Conservation (phyloP, 2,888 invertebrate genomes). For the Clunio marinus region DNA sequence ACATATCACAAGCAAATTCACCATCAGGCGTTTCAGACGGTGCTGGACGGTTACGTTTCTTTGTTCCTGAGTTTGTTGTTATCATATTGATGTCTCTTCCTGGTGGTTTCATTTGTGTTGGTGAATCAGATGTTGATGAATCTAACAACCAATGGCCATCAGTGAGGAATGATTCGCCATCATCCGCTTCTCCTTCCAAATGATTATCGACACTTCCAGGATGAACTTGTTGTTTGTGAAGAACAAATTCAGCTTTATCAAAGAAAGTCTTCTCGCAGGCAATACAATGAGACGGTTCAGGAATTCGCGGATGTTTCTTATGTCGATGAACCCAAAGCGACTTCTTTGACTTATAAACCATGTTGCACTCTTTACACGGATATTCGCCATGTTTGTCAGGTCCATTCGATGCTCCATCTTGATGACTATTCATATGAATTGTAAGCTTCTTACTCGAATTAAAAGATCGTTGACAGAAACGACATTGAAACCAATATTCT, state of each 20-base stretch:
- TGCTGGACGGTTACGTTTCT: conserved; percentile 28
- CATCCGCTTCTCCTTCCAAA: neutral
- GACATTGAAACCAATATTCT: conserved; percentile 50
- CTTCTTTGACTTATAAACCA: conserved; percentile 51
- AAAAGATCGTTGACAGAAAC: conserved; percentile 51
- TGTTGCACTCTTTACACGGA: conserved; percentile 52
- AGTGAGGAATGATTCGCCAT: conserved; percentile 6
- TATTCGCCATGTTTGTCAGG: conserved; percentile 51
- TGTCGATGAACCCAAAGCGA: conserved; percentile 53
- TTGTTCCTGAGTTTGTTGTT: neutral
- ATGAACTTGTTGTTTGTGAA: conserved; percentile 46
- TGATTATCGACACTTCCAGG: conserved; percentile 33
- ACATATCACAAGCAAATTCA: conserved; percentile 51
- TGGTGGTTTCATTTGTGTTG: conserved; percentile 14
- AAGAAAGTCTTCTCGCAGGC: conserved; percentile 51
- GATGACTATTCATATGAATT: conserved; percentile 51
- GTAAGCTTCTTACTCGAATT: conserved; percentile 51
- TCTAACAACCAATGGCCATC: conserved; percentile 33
- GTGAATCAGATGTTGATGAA: neutral
- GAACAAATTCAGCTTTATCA: conserved; percentile 49
- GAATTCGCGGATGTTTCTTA: conserved; percentile 51
- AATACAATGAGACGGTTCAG: conserved; percentile 49
- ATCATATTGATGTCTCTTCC: neutral
- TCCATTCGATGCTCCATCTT: conserved; percentile 42
- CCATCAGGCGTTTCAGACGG: conserved; percentile 41